Conservation (phyloP, 2,888 invertebrate genomes). For the Ptilodon capucinus region DNA sequence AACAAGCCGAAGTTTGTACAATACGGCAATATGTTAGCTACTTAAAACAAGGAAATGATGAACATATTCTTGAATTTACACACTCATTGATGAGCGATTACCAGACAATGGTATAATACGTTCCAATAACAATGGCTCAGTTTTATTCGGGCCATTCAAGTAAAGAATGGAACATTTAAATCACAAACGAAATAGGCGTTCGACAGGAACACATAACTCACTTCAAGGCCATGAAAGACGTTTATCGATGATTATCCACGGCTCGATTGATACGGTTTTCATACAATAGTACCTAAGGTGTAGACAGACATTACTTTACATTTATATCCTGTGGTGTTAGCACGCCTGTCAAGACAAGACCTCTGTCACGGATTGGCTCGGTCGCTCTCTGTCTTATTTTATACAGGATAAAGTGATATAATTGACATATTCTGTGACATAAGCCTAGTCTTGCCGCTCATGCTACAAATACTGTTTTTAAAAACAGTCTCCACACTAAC, state of each 20-base stretch:
- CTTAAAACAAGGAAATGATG: not conserved
- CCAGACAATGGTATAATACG: slow-evolving; percentile 5
- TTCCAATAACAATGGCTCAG: slow-evolving; percentile 15
- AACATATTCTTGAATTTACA: not conserved
- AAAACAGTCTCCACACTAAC: no score
- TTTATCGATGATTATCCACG: slow-evolving; percentile 67
- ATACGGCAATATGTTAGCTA: not conserved
- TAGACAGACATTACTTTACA: not conserved
- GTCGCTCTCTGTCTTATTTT: no score
- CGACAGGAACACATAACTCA: slow-evolving; percentile 38
- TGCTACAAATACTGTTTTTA: no score
- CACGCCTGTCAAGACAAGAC: no score
- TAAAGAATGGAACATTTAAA: slow-evolving; percentile 23
- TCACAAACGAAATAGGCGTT: slow-evolving; percentile 30
- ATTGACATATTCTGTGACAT: no score
- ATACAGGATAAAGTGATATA: no score
- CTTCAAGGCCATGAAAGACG: slow-evolving; percentile 52
- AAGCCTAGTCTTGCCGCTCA: no score
- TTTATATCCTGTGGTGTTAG: no score
- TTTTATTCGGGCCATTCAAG: slow-evolving; percentile 7
- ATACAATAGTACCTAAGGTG: slow-evolving; percentile 31
- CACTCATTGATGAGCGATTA: not conserved
- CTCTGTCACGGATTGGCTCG: no score
- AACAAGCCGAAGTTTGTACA: not conserved
- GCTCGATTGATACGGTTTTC: slow-evolving; percentile 43